Evolutionary conservation across 2,888 invertebrate species (phyloP).

Genomic region (Acanthococcus lagerstroemiae): DNA sequence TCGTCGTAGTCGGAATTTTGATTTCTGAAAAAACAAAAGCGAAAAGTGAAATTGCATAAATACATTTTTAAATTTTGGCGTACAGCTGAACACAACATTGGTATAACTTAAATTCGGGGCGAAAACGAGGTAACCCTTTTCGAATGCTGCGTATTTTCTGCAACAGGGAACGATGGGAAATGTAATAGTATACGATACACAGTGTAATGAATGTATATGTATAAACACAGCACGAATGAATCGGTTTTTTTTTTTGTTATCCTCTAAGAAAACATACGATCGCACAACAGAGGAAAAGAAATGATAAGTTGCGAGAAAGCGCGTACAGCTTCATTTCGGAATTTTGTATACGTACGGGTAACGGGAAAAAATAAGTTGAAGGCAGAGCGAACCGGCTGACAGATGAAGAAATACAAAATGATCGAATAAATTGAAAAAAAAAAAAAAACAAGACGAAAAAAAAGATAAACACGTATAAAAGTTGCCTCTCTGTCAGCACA

Average conservation of each 20-base stretch:
- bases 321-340: not conserved
- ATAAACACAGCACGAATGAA: too few species aligned
- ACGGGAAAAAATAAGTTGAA: too few species aligned
- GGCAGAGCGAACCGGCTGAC: not conserved
- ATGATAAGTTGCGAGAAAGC: not conserved
- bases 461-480: not conserved
- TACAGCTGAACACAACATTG: too few species aligned
- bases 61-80: too few species aligned
- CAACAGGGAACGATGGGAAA: not conserved
- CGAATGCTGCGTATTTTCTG: not conserved
- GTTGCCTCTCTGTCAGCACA: not conserved
- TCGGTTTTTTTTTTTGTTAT: too few species aligned
- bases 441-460: too few species aligned
- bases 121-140: too few species aligned
- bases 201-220: too few species aligned
- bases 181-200: not conserved
- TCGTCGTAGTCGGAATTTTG: slow-evolving; percentile 13
- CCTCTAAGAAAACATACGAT: not conserved
- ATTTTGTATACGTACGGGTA: too few species aligned
- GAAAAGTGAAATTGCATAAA: too few species aligned
- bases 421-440: not conserved
- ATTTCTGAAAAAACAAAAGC: slow-evolving; percentile 6
- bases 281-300: not conserved
- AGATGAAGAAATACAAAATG: not conserved
- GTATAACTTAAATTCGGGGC: too few species aligned